Base-by-base conservation (phyloP, 1,140 invertebrate species). In the Aphaenogaster floridana region DNA sequence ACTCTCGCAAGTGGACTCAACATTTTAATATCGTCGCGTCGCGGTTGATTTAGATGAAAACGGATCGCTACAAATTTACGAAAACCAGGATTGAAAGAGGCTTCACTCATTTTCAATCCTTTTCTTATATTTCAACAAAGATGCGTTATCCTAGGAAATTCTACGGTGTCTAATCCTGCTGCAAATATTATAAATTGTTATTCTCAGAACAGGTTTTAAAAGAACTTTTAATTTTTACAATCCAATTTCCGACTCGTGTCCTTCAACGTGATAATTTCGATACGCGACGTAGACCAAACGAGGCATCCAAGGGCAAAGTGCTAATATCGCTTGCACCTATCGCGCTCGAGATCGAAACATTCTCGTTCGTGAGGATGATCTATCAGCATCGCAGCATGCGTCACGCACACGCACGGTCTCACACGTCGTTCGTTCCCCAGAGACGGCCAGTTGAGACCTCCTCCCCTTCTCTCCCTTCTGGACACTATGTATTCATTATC, bases 401-500 rank as follows among this genome's bases (percentile, higher is more conserved):
- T 74, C 69, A 50, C 80, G 50, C 68, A 59, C 52, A 72, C 68
- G 63, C 76, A 78, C 76, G 4, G n/a, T 39, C n/a, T 66, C 69
- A 0, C n/a, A 17, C 61, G 5, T 6, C 28, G 28, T 36, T 45
- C 17, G 6, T 48, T 42, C 45, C 17, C 52, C 28, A 34, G 11
- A 17, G 48, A 81, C 17, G 17, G 1, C 17, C 50, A 57, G 57
- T 69, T 57, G 42, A 63, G 83, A 8, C 15, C 36, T 17, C 52
- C 42, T 15, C 39, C 8, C 34, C 9, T 28, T 48, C 17, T 3
- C 36, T 3, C 36, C 66, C 45, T 13, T 28, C 42, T 50, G 17
- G 59, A 81, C 15, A 64, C 85, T 92, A 92, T 89, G 90, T 93
- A 92, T 92, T 93, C 92, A 92, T 93, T 93, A 93, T 64, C 85